Base-by-base conservation (phyloP, 2,113 vertebrate species). In the Pholis gunnellus region DNA sequence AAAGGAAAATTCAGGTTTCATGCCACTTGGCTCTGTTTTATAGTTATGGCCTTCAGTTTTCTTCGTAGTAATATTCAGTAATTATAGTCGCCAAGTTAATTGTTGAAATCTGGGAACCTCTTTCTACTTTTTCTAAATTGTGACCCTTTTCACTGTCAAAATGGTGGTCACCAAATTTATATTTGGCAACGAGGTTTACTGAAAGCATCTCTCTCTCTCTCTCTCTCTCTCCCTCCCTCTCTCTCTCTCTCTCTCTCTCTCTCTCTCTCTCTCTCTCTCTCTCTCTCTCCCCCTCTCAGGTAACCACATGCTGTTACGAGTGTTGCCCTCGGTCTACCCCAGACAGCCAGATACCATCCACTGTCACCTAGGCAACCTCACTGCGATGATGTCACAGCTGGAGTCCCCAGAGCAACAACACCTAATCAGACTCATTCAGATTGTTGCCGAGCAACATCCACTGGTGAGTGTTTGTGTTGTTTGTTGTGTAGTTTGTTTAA, bases 251-350 rank as follows among this genome's bases (percentile, higher is more conserved):
- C 42, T 42, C 42, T 9, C 42, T 42, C 42, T 42, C 42, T 42
- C 42, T 42, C 42, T 44, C 42, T 44, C 42, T 44, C 42, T 44
- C 42, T 44, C 42, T 44, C 27, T 38, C 22, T 44, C 1, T n/a
- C 8, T 79, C 34, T 72, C 25, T n/a, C 7, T 79, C 34, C 76
- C 29, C 83, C 18, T 71, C 25, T 15, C 78, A 99, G 98, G 97
- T 85, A 99, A 99, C 89, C 81, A 87, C 82, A 94, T 98, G 96
- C 82, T 99, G 88, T 86, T 99, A 22, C 95, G 97, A 2, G 96
- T 99, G 50, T 92, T 99, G 69, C 97, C 97, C 0, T 96, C 97
- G 2, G 94, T 99, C 38, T 97, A 98, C 76, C 96, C 96, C 79
- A 93, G 94, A 81, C 95, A 92, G 42, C 96, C 97, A 0, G 92